Evolutionary conservation across 1,140 invertebrate species (phyloP).

Genomic region (Stratiolaelaps scimitus): DNA sequence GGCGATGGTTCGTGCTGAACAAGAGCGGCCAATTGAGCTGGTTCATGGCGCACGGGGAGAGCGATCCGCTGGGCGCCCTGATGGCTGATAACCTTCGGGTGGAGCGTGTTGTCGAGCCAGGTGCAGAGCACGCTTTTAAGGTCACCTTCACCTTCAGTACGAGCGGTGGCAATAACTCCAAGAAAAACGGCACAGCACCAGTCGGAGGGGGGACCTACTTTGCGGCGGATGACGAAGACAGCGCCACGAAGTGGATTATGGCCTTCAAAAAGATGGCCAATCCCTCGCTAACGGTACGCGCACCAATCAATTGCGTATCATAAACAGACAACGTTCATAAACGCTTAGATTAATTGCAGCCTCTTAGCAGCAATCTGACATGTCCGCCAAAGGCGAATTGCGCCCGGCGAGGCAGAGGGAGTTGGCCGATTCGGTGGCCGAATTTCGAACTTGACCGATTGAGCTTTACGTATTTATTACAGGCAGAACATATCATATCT

Average conservation of each 20-base stretch:
- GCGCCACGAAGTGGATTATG: slow-evolving; percentile 54
- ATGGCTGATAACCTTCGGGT: slow-evolving; percentile 70
- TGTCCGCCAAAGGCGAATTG: too few species aligned
- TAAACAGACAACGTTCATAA: too few species aligned
- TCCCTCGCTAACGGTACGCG: slow-evolving; percentile 17
- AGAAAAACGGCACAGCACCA: slow-evolving; percentile 39
- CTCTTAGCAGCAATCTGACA: too few species aligned
- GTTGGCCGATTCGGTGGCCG: too few species aligned
- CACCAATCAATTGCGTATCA: slow-evolving; percentile 41
- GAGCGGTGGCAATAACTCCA: slow-evolving; percentile 52
- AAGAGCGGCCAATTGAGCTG: slow-evolving; percentile 86
- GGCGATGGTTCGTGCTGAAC: slow-evolving; percentile 77
- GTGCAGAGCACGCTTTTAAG: slow-evolving; percentile 48
- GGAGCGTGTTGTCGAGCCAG: slow-evolving; percentile 49
- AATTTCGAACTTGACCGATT: too few species aligned
- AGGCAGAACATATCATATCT: neutral
- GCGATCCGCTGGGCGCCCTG: slow-evolving; percentile 71
- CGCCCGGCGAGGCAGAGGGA: too few species aligned
- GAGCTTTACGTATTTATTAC: too few species aligned
- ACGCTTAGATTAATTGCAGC: too few species aligned
- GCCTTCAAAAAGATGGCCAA: slow-evolving; percentile 29
- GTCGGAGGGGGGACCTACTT: slow-evolving; percentile 46
- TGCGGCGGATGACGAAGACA: slow-evolving; percentile 62
- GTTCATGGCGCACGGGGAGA: slow-evolving; percentile 50
- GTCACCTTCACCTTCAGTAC: slow-evolving; percentile 48